Evolutionary conservation across 2,113 vertebrate genomes (phyloP).

Genomic region (Hippocampus mohnikei): DNA sequence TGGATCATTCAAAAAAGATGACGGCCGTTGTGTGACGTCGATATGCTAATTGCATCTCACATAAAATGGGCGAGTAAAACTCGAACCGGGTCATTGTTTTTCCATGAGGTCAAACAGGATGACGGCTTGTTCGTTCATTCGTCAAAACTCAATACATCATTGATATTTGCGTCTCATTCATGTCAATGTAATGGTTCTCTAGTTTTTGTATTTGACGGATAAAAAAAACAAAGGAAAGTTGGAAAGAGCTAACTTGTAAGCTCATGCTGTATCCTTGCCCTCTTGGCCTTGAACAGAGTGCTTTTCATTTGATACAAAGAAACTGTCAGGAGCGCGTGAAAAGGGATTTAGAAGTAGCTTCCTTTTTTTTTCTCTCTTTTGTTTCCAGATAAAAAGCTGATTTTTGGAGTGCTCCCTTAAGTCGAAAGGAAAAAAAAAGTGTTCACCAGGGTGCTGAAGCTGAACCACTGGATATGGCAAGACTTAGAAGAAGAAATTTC

Average conservation of each 20-base stretch:
- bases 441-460: constrained; percentile 42
- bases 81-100: constrained; percentile 1
- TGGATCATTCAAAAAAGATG: constrained; percentile 1
- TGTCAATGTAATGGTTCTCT: background rate
- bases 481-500: constrained; percentile 56
- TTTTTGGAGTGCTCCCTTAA: constrained; percentile 44
- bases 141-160: background rate
- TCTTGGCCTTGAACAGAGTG: constrained; percentile 49
- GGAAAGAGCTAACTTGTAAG: constrained; percentile 54
- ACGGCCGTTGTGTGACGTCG: background rate
- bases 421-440: constrained; percentile 47
- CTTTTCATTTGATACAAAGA: constrained; percentile 42
- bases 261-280: constrained; percentile 36
- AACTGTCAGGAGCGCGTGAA: constrained; percentile 46
- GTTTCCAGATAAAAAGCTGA: constrained; percentile 48
- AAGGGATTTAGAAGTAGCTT: constrained; percentile 46
- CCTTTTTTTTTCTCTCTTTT: constrained; percentile 16
- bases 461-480: constrained; percentile 36
- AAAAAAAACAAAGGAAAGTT: background rate
- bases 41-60: background rate
- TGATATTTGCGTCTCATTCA: background rate
- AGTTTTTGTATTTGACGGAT: background rate
- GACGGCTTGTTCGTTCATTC: background rate
- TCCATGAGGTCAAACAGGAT: background rate
- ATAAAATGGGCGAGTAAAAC: background rate